A percentile compares a stretch with the other conserved stretches of the same genome.
Evolutionary conservation across 2,888 invertebrate genomes (phyloP).

Genomic region (Sinotaia quadrata): DNA sequence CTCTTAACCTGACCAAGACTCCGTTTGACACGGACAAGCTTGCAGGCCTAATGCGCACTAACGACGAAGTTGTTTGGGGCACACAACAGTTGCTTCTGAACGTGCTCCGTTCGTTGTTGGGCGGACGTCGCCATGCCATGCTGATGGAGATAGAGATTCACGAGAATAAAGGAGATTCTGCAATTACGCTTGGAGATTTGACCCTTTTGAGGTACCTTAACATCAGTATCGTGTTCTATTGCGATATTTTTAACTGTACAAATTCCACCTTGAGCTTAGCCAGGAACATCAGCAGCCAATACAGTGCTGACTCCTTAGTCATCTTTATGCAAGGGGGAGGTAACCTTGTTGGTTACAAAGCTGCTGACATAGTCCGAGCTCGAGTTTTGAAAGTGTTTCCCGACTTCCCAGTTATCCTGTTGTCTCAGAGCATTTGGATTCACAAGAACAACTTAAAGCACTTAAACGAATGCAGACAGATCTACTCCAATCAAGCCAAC

Average conservation of each 20-base stretch:
- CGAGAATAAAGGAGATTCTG: constrained; percentile 46
- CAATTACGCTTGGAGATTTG: constrained; percentile 40
- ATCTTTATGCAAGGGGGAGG: constrained; percentile 46
- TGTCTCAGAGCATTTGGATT: constrained; percentile 36
- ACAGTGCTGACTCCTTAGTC: constrained; percentile 28
- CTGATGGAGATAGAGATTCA: constrained; percentile 37
- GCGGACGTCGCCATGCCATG: constrained; percentile 35
- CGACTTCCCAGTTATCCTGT: constrained; percentile 23
- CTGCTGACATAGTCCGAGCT: constrained; percentile 2
- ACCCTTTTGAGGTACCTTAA: constrained; percentile 26
- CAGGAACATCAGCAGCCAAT: background rate
- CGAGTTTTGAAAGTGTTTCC: constrained; percentile 26
- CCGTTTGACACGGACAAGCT: constrained; percentile 6
- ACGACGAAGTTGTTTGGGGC: constrained; percentile 33
- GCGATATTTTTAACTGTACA: constrained; percentile 18
- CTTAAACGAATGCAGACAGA: background rate
- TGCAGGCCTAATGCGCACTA: constrained; percentile 22
- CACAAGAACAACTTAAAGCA: background rate
- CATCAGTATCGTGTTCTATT: constrained; percentile 32
- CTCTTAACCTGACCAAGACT: background rate
- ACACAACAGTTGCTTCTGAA: constrained; percentile 34
- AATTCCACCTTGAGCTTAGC: constrained; percentile 17
- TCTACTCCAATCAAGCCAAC: constrained; percentile 25
- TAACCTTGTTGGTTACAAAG: constrained; percentile 36
- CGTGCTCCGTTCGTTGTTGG: constrained; percentile 28